Conservation (phyloP, 92 coral and sea anemone genomes). For the Micromussa lordhowensis region DNA sequence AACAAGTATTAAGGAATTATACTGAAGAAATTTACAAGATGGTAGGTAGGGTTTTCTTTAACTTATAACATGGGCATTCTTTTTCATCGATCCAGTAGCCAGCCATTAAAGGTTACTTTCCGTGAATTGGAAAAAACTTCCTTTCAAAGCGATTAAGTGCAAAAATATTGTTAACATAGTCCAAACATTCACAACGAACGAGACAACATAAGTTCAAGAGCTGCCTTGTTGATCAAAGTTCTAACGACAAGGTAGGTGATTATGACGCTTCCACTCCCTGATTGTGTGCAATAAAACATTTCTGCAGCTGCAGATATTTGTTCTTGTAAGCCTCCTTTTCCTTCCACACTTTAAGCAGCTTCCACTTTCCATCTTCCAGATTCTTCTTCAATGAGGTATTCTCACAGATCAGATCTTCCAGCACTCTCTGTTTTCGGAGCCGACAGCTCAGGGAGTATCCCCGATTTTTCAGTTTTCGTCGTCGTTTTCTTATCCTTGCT, state of each 20-base stretch:
- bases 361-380: conserved; percentile 42
- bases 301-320: conserved; percentile 6
- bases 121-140: no score
- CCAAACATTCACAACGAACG: neutral
- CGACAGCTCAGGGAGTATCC: conserved; percentile 80
- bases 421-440: conserved; percentile 38
- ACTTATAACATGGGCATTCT: neutral
- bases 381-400: conserved; percentile 43
- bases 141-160: neutral
- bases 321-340: conserved; percentile 31
- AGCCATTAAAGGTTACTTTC: no score
- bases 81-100: neutral
- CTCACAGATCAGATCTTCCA: conserved; percentile 36
- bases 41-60: neutral
- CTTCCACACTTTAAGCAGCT: conserved; percentile 9
- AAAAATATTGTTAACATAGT: no score
- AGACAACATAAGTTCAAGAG: neutral
- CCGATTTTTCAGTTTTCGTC: conserved; percentile 80
- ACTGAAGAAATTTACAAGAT: neutral
- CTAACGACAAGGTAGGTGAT: neutral
- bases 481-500: conserved; percentile 42
- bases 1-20: neutral
- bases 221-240: neutral
- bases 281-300: neutral
- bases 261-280: neutral